Evolutionary conservation across 2,888 invertebrate genomes (phyloP).

Genomic region (Pollenia angustigena): DNA sequence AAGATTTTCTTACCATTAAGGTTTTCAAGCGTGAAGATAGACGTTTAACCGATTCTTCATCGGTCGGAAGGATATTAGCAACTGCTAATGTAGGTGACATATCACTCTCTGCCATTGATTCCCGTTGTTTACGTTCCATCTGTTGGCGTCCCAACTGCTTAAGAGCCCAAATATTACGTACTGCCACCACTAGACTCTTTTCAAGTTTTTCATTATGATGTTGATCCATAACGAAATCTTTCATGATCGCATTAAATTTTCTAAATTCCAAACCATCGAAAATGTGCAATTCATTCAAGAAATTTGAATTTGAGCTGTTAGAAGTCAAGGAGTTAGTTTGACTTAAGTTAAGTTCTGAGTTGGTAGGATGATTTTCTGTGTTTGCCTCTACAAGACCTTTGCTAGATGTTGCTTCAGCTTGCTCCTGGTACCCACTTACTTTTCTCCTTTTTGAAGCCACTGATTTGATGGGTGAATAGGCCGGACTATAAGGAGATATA

Average conservation of each 20-base stretch:
- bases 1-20: constrained; percentile 77
- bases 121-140: constrained; percentile 75
- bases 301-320: constrained; percentile 13
- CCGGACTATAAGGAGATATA: constrained; percentile 81
- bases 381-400: background rate
- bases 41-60: constrained; percentile 77
- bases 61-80: constrained; percentile 46
- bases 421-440: constrained; percentile 74
- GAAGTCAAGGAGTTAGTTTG: constrained; percentile 39
- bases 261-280: constrained; percentile 78
- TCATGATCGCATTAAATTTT: constrained; percentile 78
- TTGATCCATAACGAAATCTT: constrained; percentile 79
- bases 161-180: constrained; percentile 80
- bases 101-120: constrained; percentile 57
- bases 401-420: background rate
- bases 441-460: constrained; percentile 79
- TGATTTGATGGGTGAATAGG: constrained; percentile 80
- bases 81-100: constrained; percentile 61
- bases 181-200: constrained; percentile 78
- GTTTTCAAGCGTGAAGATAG: constrained; percentile 80
- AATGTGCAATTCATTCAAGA: constrained; percentile 70
- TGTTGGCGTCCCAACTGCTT: constrained; percentile 77
- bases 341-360: constrained; percentile 37
- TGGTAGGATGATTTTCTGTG: background rate
- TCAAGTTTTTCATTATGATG: constrained; percentile 78